Percentiles rank a stretch among this genome's conserved stretches.
Conservation (phyloP, 30 jellyfish, hydroid and myxozoan species). For the Phacellophora camtschatica region DNA sequence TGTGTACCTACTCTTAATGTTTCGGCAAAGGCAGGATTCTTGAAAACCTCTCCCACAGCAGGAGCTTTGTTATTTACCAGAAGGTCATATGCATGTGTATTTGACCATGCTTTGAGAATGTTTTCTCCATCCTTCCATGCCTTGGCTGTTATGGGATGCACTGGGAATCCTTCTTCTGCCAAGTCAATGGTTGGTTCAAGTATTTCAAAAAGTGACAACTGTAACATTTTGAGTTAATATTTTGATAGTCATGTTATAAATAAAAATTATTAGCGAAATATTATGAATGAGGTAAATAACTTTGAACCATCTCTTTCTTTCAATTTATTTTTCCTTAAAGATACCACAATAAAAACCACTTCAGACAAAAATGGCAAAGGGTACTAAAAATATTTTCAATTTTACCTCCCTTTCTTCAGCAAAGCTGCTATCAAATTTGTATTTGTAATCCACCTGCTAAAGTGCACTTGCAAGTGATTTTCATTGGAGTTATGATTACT, state of each 20-base stretch:
- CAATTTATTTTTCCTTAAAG: too few relatives aligned
- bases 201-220: slow-evolving; percentile 64
- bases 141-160: slow-evolving; percentile 73
- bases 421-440: too few relatives aligned
- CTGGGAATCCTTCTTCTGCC: slow-evolving; percentile 89
- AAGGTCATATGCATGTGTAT: slow-evolving; percentile 47
- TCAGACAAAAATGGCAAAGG: too few relatives aligned
- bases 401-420: too few relatives aligned
- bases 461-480: too few relatives aligned
- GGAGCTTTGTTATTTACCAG: slow-evolving; percentile 80
- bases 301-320: too few relatives aligned
- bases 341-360: too few relatives aligned
- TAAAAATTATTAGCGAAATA: too few relatives aligned
- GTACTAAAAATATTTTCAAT: too few relatives aligned
- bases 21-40: slow-evolving; percentile 69
- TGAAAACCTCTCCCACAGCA: slow-evolving; percentile 65
- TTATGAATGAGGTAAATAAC: too few relatives aligned
- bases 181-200: slow-evolving; percentile 66
- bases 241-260: neutral
- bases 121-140: slow-evolving; percentile 59
- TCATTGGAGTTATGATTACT: too few relatives aligned
- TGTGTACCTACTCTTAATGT: slow-evolving; percentile 71
- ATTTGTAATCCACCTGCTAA: too few relatives aligned
- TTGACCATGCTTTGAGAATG: slow-evolving; percentile 30
- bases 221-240: neutral